Conservation (phyloP, 1,140 invertebrate genomes). For the Zaprionus ghesquierei region DNA sequence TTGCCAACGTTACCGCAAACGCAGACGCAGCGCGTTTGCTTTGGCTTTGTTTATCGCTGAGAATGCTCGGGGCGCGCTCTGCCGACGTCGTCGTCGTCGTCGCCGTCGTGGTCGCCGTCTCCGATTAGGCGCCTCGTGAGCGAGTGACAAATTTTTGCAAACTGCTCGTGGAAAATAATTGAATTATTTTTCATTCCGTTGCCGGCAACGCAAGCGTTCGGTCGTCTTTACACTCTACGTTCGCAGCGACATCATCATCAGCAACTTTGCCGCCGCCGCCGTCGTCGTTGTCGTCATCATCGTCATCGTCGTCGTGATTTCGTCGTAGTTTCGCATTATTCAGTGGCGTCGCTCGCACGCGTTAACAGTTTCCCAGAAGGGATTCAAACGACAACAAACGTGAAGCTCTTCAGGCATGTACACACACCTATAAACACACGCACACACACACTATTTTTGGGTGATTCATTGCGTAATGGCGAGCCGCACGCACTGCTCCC, state of each 20-base stretch:
- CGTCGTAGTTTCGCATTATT: background rate
- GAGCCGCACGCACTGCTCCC: background rate
- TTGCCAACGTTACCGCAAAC: slow-evolving; percentile 39
- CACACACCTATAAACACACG: background rate
- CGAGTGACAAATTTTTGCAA: slow-evolving; percentile 50
- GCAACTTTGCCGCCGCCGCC: background rate
- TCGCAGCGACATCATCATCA: slow-evolving; percentile 1
- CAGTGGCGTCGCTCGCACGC: slow-evolving; percentile 9
- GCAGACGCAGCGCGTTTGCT: slow-evolving; percentile 7
- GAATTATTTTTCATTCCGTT: slow-evolving; percentile 77
- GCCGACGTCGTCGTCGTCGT: slow-evolving; percentile 4
- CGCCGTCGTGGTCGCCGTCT: slow-evolving; percentile 11
- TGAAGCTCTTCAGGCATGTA: background rate
- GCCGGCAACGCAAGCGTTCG: slow-evolving; percentile 74
- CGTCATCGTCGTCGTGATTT: background rate
- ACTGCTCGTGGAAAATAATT: slow-evolving; percentile 70
- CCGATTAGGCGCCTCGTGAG: slow-evolving; percentile 57
- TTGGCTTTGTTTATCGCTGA: slow-evolving; percentile 70
- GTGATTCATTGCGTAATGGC: slow-evolving; percentile 8
- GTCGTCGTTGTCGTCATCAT: background rate
- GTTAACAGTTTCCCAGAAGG: slow-evolving; percentile 1
- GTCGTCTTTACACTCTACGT: slow-evolving; percentile 50
- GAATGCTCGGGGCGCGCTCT: slow-evolving; percentile 21
- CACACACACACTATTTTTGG: background rate
- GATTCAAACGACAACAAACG: background rate